Percentiles rank a stretch among this genome's conserved stretches.
Conservation (phyloP, 2,888 invertebrate species). For the Conus canariensis region DNA sequence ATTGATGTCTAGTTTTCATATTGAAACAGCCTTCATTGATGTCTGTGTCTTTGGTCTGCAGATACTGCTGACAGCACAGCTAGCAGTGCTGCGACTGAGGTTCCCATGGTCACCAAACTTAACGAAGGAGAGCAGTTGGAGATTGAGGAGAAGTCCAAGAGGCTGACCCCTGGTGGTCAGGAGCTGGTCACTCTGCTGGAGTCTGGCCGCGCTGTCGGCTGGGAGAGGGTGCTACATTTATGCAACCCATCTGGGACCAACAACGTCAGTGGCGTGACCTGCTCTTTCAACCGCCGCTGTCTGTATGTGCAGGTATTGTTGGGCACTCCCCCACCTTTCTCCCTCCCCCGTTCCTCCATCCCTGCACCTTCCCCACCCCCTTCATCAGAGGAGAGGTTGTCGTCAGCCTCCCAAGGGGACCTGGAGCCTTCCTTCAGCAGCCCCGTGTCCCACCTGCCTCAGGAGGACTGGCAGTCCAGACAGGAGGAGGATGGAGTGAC, state of each 20-base stretch:
- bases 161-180: not conserved
- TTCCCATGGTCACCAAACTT: slow-evolving; percentile 66
- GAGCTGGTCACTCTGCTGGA: slow-evolving; percentile 24
- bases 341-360: not conserved
- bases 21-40: too few species aligned
- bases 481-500: not conserved
- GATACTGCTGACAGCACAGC: slow-evolving; percentile 7
- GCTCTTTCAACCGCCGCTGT: not conserved
- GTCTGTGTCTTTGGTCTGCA: not conserved
- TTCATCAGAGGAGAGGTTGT: not conserved
- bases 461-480: not conserved
- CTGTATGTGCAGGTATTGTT: slow-evolving; percentile 23
- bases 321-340: slow-evolving; percentile 25
- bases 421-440: slow-evolving; percentile 34
- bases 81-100: slow-evolving; percentile 45
- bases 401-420: not conserved
- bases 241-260: not conserved
- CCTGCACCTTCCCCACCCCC: not conserved
- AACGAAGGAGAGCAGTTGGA: slow-evolving; percentile 68
- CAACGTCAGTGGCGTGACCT: not conserved
- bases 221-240: slow-evolving; percentile 17
- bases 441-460: not conserved
- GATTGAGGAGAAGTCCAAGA: slow-evolving; percentile 14
- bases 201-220: not conserved
- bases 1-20: too few species aligned